Base-by-base conservation (phyloP, 2,797 vertebrate genomes). In the Lophius americanus region DNA sequence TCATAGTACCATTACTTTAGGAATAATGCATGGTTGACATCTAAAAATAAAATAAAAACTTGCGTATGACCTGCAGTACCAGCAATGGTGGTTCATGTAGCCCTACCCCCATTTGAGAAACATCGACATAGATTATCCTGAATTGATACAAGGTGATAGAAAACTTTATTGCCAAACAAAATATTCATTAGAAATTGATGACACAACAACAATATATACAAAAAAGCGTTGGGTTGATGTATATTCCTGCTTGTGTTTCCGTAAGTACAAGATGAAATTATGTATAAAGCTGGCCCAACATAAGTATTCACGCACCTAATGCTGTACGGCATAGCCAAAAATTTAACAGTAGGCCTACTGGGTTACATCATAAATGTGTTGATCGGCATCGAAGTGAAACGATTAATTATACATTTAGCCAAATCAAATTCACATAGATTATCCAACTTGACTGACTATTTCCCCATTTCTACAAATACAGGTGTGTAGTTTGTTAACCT, bases 151-250 rank as follows among this genome's bases (percentile, higher is more conserved):
- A 23, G 23, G 23, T 23, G 23, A 23, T 23, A 23, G 51, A 51
- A 13, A 13, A 59, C 39, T 23, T 51, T 59, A 66, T 73, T 70
- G 32, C 43, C 33, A 32, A 32, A 38, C 6, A 66, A 35, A 61
- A 38, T 43, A 43, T 68, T 42, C 7, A 51, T 35, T 2, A 56
- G 43, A 38, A 50, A 32, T 48, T 36, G 0, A 9, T 9, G 43
- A 42, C 48, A 46, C n/a, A 62, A 7, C 54, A 23, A 49, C 14
- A 68, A 47, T 52, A 46, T 13, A 23, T 10, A 47, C 11, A 57
- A 8, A 23, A 23, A 23, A 23, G n/a, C 52, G 13, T 7, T 10
- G 11, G 11, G 11, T 38, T 48, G 0, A 35, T 64, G 51, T 5
- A 38, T 44, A 9, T 36, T n/a, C 6, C 14, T 46, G 37, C n/a